Evolutionary conservation across 1,140 invertebrate genomes (phyloP).

Genomic region (Platorchestia sp.): DNA sequence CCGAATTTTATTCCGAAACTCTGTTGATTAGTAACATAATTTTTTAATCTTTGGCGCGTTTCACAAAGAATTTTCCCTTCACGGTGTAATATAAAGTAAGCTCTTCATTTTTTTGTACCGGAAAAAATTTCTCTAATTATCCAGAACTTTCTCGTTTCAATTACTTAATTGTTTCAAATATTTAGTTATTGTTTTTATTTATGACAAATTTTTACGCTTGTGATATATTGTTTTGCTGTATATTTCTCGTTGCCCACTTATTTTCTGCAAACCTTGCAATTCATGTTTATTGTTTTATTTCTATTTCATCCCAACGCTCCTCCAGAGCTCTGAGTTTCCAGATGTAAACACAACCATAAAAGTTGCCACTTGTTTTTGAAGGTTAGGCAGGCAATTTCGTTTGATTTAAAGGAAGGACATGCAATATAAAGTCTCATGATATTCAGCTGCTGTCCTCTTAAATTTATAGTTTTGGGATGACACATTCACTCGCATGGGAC

Average conservation of each 20-base stretch:
- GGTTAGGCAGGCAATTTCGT: not conserved
- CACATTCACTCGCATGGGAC: no score
- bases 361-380: not conserved
- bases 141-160: no score
- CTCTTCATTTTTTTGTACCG: no score
- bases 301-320: not conserved
- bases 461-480: no score
- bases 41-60: no score
- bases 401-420: not conserved
- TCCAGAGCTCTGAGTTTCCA: not conserved
- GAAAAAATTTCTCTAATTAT: no score
- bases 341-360: not conserved
- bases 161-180: not conserved
- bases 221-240: not conserved
- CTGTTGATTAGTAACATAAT: no score
- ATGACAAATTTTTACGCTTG: not conserved
- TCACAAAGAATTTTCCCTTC: no score
- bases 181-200: not conserved
- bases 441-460: no score
- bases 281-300: not conserved
- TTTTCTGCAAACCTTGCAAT: not conserved
- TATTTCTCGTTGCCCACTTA: not conserved
- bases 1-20: no score
- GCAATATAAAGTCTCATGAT: no score
- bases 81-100: no score